Percentiles rank a stretch among this genome's conserved stretches.
phyloP scores from a whole-genome alignment of 2,113 vertebrate genomes.

The Progne subis region DNA sequence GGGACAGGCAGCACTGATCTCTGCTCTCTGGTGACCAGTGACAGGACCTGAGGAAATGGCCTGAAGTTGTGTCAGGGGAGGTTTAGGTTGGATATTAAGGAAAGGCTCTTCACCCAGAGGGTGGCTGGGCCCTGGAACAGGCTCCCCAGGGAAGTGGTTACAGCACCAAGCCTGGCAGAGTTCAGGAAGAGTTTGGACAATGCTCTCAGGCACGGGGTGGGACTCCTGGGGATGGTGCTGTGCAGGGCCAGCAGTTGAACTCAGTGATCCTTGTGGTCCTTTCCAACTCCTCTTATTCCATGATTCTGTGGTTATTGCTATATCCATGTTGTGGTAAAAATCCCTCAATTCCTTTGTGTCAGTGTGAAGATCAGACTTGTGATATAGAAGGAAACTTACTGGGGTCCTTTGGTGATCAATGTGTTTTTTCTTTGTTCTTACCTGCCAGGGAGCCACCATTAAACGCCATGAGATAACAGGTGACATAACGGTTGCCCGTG shows the following conservation, averaged over 20 bases:
- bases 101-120: neutral
- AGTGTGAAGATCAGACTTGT: neutral
- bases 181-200: neutral
- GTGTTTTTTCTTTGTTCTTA: neutral
- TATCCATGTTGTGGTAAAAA: neutral
- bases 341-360: neutral
- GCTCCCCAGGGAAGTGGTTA: neutral
- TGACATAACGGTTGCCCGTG: slow-evolving; percentile 90
- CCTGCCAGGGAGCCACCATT: slow-evolving; percentile 91
- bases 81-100: neutral
- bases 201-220: neutral
- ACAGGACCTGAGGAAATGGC: neutral
- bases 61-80: neutral
- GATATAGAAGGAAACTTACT: neutral
- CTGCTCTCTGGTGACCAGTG: neutral
- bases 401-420: neutral
- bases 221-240: neutral
- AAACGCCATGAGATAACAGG: slow-evolving; percentile 91
- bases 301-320: neutral
- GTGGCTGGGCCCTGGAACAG: neutral
- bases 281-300: neutral
- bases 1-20: neutral
- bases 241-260: neutral
- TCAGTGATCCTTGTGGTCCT: neutral
- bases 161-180: neutral